Conservation (phyloP, 2,797 vertebrate species). For the Acipenser transmontanus region DNA sequence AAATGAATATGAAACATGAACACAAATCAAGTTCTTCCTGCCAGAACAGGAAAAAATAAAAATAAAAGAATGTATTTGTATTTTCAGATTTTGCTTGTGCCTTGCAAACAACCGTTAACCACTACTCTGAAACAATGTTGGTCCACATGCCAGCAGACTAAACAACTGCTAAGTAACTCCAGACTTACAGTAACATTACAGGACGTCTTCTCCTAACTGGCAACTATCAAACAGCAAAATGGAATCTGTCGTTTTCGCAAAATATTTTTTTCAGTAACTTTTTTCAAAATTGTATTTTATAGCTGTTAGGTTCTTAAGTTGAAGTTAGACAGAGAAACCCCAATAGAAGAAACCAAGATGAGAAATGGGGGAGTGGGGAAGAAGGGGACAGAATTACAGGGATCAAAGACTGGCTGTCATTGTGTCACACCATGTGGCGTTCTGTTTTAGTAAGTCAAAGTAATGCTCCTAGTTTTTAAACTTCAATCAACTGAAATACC, state of each 20-base stretch:
- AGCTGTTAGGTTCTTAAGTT: conserved; percentile 49
- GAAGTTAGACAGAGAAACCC: conserved; percentile 22
- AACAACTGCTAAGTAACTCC: conserved; percentile 88
- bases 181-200: conserved; percentile 60
- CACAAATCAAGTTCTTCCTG: conserved; percentile 84
- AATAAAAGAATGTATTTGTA: conserved; percentile 62
- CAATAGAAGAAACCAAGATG: conserved; percentile 29
- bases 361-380: conserved; percentile 32
- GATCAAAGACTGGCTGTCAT: conserved; percentile 41
- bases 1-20: conserved; percentile 85
- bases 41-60: conserved; percentile 68
- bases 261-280: conserved; percentile 38
- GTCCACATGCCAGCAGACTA: conserved; percentile 82
- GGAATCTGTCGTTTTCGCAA: conserved; percentile 79
- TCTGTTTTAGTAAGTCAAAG: conserved; percentile 77
- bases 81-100: conserved; percentile 74
- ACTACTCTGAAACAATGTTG: conserved; percentile 72
- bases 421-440: conserved; percentile 58
- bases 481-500: conserved; percentile 93
- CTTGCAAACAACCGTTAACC: conserved; percentile 88
- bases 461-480: conserved; percentile 69
- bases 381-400: conserved; percentile 25
- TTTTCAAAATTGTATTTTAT: conserved; percentile 24
- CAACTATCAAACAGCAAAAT: conserved; percentile 77
- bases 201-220: conserved; percentile 73